Conservation (phyloP, 2,113 vertebrate species). For the Proterorhinus semilunaris region DNA sequence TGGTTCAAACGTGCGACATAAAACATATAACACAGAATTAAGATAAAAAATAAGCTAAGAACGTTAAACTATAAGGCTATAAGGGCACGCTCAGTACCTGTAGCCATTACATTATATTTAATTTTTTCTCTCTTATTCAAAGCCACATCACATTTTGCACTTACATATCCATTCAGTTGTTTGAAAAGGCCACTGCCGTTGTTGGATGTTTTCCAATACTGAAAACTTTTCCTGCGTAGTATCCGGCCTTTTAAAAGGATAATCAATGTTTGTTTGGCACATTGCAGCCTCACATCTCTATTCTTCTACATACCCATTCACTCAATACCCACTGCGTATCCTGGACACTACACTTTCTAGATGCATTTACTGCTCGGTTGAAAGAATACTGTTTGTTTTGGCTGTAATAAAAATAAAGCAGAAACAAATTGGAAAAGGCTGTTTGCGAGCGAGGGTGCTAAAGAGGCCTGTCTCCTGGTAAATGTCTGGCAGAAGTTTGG, state of each 20-base stretch:
- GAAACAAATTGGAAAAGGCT: conserved; percentile 38
- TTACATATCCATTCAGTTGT: background rate
- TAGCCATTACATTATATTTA: background rate
- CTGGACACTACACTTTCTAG: conserved; percentile 32
- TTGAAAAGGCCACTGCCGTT: background rate
- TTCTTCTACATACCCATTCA: background rate
- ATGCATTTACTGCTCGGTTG: conserved; percentile 42
- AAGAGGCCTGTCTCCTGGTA: conserved; percentile 27
- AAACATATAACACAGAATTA: no score
- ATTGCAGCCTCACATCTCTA: background rate
- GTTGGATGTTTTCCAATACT: background rate
- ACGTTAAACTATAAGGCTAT: no score
- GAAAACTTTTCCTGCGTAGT: background rate
- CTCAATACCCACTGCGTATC: conserved; percentile 12
- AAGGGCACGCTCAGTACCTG: background rate
- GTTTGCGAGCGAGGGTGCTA: conserved; percentile 33
- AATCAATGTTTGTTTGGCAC: background rate
- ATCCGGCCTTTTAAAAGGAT: no score
- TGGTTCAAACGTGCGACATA: no score
- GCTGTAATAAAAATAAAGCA: conserved; percentile 44
- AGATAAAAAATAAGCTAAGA: no score
- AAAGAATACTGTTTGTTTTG: conserved; percentile 51
- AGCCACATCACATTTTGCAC: background rate
- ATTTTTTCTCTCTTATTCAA: background rate
- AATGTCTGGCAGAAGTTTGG: conserved; percentile 24